phyloP scores from a whole-genome alignment of 2,113 vertebrate species.

The Nematolebias whitei region DNA sequence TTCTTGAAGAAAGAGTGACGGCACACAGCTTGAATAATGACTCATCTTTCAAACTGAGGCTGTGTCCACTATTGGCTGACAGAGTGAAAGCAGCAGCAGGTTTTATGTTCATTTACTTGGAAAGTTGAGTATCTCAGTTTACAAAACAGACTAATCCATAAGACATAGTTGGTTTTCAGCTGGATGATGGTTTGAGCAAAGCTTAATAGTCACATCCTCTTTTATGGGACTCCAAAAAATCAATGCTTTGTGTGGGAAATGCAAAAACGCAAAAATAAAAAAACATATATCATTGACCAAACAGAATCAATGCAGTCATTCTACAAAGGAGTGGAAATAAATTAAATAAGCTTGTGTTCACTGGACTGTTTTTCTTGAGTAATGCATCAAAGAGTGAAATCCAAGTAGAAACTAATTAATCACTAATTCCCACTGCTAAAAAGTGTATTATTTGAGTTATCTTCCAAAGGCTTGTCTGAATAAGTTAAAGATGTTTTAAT shows the following conservation, averaged over 20 bases:
- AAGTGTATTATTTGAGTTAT: background rate
- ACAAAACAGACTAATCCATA: background rate
- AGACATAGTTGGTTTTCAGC: background rate
- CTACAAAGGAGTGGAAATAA: background rate
- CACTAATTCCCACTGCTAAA: too few relatives aligned
- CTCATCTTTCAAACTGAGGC: constrained; percentile 7
- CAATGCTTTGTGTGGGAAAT: background rate
- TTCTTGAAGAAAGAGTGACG: constrained; percentile 12
- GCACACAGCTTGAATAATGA: background rate
- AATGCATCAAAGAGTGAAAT: background rate
- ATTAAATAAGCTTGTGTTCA: background rate
- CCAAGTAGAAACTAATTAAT: background rate
- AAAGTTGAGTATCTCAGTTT: background rate
- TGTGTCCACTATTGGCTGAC: constrained; percentile 7
- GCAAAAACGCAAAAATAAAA: background rate
- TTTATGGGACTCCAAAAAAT: background rate
- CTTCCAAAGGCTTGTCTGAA: background rate
- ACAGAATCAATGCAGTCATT: background rate
- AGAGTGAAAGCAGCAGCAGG: background rate
- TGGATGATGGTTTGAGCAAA: background rate
- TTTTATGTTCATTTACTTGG: constrained; percentile 1
- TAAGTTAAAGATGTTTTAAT: background rate
- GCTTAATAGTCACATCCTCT: background rate
- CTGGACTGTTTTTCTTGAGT: background rate
- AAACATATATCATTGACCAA: background rate